Evolutionary conservation across 2,797 vertebrate species (phyloP).

Genomic region (Pangasius larnaudii): DNA sequence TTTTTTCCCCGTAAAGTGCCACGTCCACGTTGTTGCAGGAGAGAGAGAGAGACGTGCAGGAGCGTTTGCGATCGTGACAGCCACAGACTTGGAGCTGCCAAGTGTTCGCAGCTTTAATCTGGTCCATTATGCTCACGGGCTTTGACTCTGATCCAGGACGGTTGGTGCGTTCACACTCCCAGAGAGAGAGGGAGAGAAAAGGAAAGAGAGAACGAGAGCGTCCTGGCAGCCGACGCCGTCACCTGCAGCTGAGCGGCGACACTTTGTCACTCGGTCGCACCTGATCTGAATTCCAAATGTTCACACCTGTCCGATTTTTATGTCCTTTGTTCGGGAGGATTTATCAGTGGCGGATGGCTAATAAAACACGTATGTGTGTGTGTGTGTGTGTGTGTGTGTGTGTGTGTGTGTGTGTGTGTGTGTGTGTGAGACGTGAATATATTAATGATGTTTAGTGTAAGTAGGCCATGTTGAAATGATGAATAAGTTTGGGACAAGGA

Average conservation of each 20-base stretch:
- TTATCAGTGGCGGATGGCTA: conserved; percentile 32
- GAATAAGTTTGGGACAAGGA: conserved; percentile 52
- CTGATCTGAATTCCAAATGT: conserved; percentile 56
- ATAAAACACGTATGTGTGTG: conserved; percentile 31
- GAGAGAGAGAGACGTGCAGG: neutral
- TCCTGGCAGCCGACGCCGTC: conserved; percentile 50
- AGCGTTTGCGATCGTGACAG: conserved; percentile 29
- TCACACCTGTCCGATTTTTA: conserved; percentile 48
- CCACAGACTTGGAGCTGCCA: conserved; percentile 58
- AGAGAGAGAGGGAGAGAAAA: conserved; percentile 16
- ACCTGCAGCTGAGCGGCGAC: conserved; percentile 51
- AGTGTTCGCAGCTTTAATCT: conserved; percentile 70
- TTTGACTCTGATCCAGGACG: conserved; percentile 69
- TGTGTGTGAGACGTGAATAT: conserved; percentile 44
- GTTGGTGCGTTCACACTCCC: conserved; percentile 53
- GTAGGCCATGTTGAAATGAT: conserved; percentile 57
- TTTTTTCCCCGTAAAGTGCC: neutral
- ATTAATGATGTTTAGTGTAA: conserved; percentile 61
- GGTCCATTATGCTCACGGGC: conserved; percentile 73
- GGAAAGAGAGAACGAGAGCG: conserved; percentile 18
- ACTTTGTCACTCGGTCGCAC: conserved; percentile 55
- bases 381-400: conserved; percentile 44
- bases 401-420: conserved; percentile 44
- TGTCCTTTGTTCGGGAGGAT: conserved; percentile 32
- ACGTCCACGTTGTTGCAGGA: neutral